phyloP scores from a whole-genome alignment of 1,140 invertebrate species.

The Drusus annulatus region DNA sequence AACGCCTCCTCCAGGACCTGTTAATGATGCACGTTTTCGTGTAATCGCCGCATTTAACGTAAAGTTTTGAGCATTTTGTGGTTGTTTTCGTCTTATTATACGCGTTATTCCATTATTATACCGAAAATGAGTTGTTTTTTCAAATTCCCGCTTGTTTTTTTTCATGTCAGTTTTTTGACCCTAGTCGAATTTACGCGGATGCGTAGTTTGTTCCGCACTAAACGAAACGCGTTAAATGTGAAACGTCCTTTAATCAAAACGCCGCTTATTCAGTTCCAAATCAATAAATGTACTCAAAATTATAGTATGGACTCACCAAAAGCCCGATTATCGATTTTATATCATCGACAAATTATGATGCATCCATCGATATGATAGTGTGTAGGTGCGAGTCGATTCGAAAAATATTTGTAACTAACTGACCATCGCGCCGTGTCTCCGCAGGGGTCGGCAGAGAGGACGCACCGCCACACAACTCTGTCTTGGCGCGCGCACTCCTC shows the following conservation, averaged over 20 bases:
- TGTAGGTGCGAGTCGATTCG: too few species aligned
- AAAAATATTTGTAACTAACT: too few species aligned
- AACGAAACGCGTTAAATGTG: background rate
- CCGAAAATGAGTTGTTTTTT: background rate
- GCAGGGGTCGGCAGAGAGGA: too few species aligned
- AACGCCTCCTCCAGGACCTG: background rate
- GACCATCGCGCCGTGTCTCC: too few species aligned
- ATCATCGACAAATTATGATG: background rate
- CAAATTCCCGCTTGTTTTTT: conserved; percentile 13
- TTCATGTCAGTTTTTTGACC: background rate
- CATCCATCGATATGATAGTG: background rate
- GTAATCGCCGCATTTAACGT: background rate
- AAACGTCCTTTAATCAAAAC: background rate
- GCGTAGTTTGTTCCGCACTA: background rate
- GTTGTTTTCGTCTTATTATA: background rate
- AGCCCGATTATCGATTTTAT: background rate
- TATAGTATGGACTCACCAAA: background rate
- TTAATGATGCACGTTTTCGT: conserved; percentile 18
- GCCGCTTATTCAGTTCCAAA: background rate
- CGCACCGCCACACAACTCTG: too few species aligned
- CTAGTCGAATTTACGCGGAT: background rate
- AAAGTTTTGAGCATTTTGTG: too few species aligned
- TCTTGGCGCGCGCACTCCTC: too few species aligned
- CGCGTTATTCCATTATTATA: background rate
- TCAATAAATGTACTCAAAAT: background rate